phyloP scores from a whole-genome alignment of 1,140 invertebrate genomes.

The Microplitis mediator region DNA sequence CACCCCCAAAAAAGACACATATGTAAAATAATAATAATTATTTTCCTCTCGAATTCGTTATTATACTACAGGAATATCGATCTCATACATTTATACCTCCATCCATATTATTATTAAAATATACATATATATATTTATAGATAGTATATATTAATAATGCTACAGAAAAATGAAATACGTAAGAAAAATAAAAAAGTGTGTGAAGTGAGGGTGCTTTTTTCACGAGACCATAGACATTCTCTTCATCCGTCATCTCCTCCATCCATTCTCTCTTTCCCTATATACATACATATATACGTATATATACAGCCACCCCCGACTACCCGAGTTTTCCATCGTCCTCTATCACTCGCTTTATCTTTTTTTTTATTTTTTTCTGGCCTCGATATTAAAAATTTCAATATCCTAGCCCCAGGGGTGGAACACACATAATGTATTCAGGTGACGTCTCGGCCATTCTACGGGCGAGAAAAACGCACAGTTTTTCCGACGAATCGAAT shows the following conservation, averaged over 20 bases:
- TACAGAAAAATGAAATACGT: background rate
- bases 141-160: background rate
- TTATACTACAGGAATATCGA: background rate
- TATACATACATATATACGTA: too few species aligned
- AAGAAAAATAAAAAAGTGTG: background rate
- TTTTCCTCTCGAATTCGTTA: background rate
- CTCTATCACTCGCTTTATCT: background rate
- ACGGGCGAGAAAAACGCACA: conserved; percentile 63
- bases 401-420: conserved; percentile 63
- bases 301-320: background rate
- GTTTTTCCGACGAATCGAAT: conserved; percentile 63
- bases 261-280: background rate
- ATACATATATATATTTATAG: background rate
- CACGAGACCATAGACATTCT: conserved; percentile 5
- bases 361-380: conserved; percentile 34
- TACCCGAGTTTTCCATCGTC: conserved; percentile 22
- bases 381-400: conserved; percentile 65
- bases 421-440: conserved; percentile 65
- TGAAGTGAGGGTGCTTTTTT: background rate
- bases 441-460: conserved; percentile 64
- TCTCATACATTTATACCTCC: background rate
- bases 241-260: background rate
- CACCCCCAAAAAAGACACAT: too few species aligned
- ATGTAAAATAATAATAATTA: background rate
- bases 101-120: background rate